Base-by-base conservation (phyloP, 23 tunicate genomes). In the Trididemnum nubilum region DNA sequence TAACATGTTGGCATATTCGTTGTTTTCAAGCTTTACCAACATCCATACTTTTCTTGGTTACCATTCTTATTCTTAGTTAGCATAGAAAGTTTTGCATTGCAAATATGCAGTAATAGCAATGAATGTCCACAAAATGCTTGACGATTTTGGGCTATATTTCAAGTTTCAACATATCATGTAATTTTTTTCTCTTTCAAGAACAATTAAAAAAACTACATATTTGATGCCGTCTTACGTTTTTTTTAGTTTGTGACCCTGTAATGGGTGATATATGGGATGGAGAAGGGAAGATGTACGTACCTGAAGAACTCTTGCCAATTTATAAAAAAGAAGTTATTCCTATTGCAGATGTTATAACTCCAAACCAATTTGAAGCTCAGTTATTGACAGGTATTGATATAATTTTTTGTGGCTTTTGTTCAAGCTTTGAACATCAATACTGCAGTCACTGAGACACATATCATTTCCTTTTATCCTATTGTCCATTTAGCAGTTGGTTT, bases 191-290 rank as follows among this genome's bases (percentile, higher is more conserved):
- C n/a, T n/a, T n/a, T n/a, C n/a, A n/a, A n/a, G n/a, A n/a, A n/a
- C n/a, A n/a, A n/a, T n/a, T n/a, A n/a, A n/a, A n/a, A n/a, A n/a
- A n/a, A n/a, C n/a, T n/a, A n/a, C n/a, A n/a, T n/a, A n/a, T n/a
- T n/a, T n/a, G n/a, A n/a, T n/a, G n/a, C n/a, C n/a, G n/a, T n/a
- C n/a, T n/a, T n/a, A n/a, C n/a, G n/a, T 69, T 69, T 22, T 30
- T 25, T 54, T 32, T 57, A 93, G 98, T 93, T 23, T 93, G 98
- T 83, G 98, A 93, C 73, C 98, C 98, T 9, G 98, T 93, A 28
- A 93, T 93, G 98, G 98, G 98, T 0, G 98, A 93, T 52, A 80
- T 78, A 0, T 93, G 98, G 98, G 82, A 87, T 33, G 98, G 98
- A 3, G 71, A 88, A 30, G 98, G 98, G 0, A 84, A 85, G 44